Evolutionary conservation across 2,888 invertebrate genomes (phyloP).

Genomic region (Meiosimyza platycephala): DNA sequence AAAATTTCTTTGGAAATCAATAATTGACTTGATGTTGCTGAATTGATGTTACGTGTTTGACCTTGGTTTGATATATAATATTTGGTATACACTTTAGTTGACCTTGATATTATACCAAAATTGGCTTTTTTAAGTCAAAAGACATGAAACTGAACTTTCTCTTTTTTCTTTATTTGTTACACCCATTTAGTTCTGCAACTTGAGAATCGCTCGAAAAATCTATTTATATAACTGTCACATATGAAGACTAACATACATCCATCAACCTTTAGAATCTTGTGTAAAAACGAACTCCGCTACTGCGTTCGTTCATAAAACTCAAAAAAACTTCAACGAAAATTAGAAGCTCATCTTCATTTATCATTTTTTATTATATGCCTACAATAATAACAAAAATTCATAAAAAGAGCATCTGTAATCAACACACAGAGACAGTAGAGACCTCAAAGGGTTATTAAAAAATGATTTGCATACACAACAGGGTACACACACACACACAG

Average conservation of each 20-base stretch:
- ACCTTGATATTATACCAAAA: too few relatives aligned
- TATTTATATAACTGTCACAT: too few relatives aligned
- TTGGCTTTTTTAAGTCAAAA: too few relatives aligned
- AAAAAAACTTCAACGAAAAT: constrained; percentile 32
- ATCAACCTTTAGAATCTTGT: neutral
- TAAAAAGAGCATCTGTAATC: constrained; percentile 34
- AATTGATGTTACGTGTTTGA: constrained; percentile 23
- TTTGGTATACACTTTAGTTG: neutral
- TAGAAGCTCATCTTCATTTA: constrained; percentile 46
- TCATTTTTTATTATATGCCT: constrained; percentile 34
- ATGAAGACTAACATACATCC: too few relatives aligned
- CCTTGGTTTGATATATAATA: constrained; percentile 11
- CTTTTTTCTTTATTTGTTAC: too few relatives aligned
- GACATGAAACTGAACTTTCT: too few relatives aligned
- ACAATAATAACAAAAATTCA: constrained; percentile 39
- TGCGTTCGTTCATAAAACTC: neutral
- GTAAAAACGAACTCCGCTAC: neutral
- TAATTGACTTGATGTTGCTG: constrained; percentile 20
- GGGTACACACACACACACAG: neutral
- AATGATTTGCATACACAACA: constrained; percentile 44
- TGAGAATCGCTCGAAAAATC: too few relatives aligned
- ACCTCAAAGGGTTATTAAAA: constrained; percentile 44
- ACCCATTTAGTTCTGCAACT: too few relatives aligned
- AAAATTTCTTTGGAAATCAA: constrained; percentile 23
- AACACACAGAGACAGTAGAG: constrained; percentile 8